Conservation (phyloP, 2,888 invertebrate species). For the Epinotia ramella region DNA sequence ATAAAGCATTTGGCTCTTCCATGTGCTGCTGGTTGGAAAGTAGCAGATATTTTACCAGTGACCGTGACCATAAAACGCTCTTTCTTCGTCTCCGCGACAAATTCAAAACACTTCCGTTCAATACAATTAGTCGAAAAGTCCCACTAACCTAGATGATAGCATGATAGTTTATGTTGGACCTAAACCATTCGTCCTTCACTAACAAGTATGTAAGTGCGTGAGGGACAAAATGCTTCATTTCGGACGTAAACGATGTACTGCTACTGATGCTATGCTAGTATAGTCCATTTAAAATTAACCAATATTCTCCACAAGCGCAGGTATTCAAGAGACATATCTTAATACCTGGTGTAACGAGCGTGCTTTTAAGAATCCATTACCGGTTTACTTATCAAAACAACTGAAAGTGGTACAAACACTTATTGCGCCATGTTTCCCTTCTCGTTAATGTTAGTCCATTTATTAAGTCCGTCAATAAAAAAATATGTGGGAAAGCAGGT, state of each 20-base stretch:
- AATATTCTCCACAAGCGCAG: conserved; percentile 33
- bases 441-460: conserved; percentile 23
- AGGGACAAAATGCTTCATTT: not conserved
- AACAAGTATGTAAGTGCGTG: not conserved
- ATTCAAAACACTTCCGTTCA: too few species aligned
- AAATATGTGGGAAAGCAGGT: conserved; percentile 27
- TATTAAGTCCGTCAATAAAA: conserved; percentile 24
- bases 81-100: too few species aligned
- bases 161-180: too few species aligned
- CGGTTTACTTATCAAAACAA: conserved; percentile 46
- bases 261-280: not conserved
- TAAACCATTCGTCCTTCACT: conserved; percentile 4
- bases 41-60: too few species aligned
- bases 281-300: conserved; percentile 26
- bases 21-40: too few species aligned
- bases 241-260: not conserved
- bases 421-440: conserved; percentile 31
- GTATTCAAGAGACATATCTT: conserved; percentile 47
- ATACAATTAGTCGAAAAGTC: too few species aligned
- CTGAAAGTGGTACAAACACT: conserved; percentile 45
- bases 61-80: too few species aligned
- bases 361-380: conserved; percentile 52
- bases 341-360: conserved; percentile 49
- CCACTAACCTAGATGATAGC: too few species aligned
- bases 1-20: too few species aligned